These are phyloP conservation scores for Eurosta solidaginis DNA, from an alignment of 1,140 invertebrate species.

Conservation along the genomic window DNA sequence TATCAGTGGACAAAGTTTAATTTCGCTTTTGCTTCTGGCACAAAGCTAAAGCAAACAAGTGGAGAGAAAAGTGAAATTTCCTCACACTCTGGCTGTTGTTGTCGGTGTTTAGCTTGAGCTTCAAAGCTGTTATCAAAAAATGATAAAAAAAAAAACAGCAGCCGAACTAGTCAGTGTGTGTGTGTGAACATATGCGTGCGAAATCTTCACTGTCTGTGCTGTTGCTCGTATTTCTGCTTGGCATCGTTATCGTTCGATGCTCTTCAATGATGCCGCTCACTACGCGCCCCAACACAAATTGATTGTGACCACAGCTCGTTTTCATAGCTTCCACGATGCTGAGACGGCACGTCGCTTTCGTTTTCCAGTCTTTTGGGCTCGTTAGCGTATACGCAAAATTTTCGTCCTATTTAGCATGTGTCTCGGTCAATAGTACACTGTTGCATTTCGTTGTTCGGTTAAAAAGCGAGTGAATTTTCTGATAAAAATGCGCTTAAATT, in stretches of 20 bases:
- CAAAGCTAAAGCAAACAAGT: background rate
- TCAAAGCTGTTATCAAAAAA: background rate
- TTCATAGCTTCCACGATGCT: background rate
- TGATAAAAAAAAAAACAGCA: background rate
- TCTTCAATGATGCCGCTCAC: background rate
- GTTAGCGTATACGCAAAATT: slow-evolving; percentile 24
- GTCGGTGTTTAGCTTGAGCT: slow-evolving; percentile 17
- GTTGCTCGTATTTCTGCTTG: background rate
- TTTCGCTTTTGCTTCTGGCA: slow-evolving; percentile 16
- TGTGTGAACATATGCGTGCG: background rate
- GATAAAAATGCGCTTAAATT: background rate
- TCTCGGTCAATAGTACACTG: slow-evolving; percentile 10
- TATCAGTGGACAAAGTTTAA: background rate
- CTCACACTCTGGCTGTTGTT: background rate
- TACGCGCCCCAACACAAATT: background rate
- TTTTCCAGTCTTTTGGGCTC: slow-evolving; percentile 13
- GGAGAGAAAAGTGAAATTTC: slow-evolving; percentile 10
- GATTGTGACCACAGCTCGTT: background rate
- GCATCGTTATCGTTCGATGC: background rate
- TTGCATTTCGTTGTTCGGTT: background rate
- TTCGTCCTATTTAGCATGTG: background rate
- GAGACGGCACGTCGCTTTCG: slow-evolving; percentile 5
- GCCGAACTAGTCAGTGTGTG: too few relatives aligned
- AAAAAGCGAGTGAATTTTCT: background rate
- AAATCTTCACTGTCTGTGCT: background rate